phyloP scores from a whole-genome alignment of 1,140 invertebrate species.

The Diachasma alloeum region DNA sequence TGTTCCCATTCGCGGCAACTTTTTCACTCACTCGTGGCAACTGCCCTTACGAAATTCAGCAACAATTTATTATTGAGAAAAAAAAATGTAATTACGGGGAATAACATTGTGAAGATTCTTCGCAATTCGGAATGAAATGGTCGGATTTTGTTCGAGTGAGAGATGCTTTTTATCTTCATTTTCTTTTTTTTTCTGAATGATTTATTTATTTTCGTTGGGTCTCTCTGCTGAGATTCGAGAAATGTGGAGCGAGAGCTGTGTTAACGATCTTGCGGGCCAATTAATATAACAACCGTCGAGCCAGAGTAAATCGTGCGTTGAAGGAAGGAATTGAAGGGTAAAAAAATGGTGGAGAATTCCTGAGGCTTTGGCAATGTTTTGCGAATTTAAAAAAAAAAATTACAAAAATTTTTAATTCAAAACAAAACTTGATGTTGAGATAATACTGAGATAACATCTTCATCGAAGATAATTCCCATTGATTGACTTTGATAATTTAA shows the following conservation, averaged over 20 bases:
- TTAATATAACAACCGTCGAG: slow-evolving; percentile 9
- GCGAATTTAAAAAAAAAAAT: neutral
- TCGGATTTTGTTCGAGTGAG: neutral
- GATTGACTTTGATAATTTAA: too few species aligned
- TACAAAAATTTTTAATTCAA: neutral
- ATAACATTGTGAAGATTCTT: neutral
- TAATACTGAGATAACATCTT: too few species aligned
- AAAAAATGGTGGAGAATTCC: neutral
- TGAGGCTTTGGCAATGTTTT: neutral
- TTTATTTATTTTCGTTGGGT: neutral
- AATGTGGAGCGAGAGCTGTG: slow-evolving; percentile 9
- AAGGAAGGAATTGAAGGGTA: neutral
- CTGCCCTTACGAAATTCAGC: neutral
- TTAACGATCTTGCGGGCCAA: neutral
- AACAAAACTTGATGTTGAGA: too few species aligned
- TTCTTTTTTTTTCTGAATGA: neutral
- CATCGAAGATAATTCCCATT: too few species aligned
- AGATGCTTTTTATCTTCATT: neutral
- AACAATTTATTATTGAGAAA: neutral
- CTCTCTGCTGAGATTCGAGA: neutral
- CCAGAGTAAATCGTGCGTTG: slow-evolving; percentile 7
- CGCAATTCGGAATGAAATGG: neutral
- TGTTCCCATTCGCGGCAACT: neutral
- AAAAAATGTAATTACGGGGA: neutral
- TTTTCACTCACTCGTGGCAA: neutral